phyloP scores from a whole-genome alignment of 2,888 invertebrate genomes.

The Caenorhabditis sp. region DNA sequence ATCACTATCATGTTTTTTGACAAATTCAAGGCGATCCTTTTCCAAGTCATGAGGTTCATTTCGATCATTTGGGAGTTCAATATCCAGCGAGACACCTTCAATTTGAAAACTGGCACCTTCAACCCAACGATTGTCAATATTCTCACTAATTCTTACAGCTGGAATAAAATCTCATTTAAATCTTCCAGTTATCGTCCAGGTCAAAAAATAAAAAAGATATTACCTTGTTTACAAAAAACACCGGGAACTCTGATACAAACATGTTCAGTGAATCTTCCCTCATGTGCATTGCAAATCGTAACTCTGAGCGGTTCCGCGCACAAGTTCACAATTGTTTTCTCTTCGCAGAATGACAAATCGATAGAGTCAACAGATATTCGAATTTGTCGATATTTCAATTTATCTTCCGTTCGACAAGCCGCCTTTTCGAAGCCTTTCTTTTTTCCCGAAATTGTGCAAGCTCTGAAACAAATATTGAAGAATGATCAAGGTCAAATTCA shows the following conservation, averaged over 20 bases:
- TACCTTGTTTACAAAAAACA: slow-evolving; percentile 44
- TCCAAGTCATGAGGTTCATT: slow-evolving; percentile 14
- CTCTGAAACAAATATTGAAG: not conserved
- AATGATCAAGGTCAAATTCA: not conserved
- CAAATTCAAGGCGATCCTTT: slow-evolving; percentile 69
- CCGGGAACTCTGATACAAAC: slow-evolving; percentile 50
- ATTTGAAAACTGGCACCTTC: slow-evolving; percentile 39
- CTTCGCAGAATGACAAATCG: slow-evolving; percentile 89
- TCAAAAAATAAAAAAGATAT: not conserved
- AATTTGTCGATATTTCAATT: slow-evolving; percentile 74
- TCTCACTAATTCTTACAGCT: slow-evolving; percentile 20
- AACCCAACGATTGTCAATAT: slow-evolving; percentile 28
- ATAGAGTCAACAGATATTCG: slow-evolving; percentile 87
- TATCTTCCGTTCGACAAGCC: slow-evolving; percentile 16
- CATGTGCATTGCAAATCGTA: slow-evolving; percentile 64
- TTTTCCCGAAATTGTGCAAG: slow-evolving; percentile 25
- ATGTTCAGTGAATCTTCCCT: slow-evolving; percentile 55
- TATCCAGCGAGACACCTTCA: slow-evolving; percentile 38
- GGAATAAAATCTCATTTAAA: not conserved
- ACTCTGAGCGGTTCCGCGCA: slow-evolving; percentile 50
- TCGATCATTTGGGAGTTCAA: slow-evolving; percentile 35
- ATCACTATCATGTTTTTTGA: slow-evolving; percentile 79
- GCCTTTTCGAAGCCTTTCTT: not conserved
- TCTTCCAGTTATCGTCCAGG: too few species aligned
- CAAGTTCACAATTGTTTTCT: slow-evolving; percentile 41